phyloP scores from a whole-genome alignment of 2,113 vertebrate species.

The Echinops telfairi region DNA sequence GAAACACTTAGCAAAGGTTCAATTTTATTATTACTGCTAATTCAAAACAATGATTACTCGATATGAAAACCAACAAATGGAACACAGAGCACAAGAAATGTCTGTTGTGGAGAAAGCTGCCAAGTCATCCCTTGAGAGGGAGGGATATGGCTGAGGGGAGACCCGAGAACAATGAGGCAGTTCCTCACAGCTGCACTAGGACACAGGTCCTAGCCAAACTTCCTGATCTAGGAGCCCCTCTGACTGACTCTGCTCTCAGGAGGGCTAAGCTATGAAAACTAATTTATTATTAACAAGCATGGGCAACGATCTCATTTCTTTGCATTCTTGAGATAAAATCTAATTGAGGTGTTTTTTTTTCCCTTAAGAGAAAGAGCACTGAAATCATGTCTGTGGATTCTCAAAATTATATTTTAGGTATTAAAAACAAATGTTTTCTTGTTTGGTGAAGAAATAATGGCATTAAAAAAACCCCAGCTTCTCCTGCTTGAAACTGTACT shows the following conservation, averaged over 20 bases:
- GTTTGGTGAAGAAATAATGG: slow-evolving; percentile 31
- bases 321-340: slow-evolving; percentile 18
- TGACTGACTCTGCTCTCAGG: not conserved
- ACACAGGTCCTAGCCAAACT: not conserved
- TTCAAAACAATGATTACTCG: not conserved
- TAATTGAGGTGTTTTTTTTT: not conserved
- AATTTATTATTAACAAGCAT: not conserved
- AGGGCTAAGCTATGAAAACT: not conserved
- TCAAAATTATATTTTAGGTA: slow-evolving; percentile 45
- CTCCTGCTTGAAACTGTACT: not conserved
- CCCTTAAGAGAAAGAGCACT: not conserved
- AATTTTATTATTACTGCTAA: slow-evolving; percentile 5
- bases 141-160: not conserved
- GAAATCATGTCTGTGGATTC: slow-evolving; percentile 18
- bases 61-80: not conserved
- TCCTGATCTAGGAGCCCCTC: not conserved
- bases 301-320: not conserved
- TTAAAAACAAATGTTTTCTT: slow-evolving; percentile 5
- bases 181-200: not conserved
- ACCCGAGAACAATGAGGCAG: not conserved
- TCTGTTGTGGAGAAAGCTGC: not conserved
- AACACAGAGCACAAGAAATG: not conserved
- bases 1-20: not conserved
- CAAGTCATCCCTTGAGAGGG: not conserved
- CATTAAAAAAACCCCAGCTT: not conserved